phyloP scores from a whole-genome alignment of 2,113 vertebrate species.

The Balaenoptera acutorostrata region DNA sequence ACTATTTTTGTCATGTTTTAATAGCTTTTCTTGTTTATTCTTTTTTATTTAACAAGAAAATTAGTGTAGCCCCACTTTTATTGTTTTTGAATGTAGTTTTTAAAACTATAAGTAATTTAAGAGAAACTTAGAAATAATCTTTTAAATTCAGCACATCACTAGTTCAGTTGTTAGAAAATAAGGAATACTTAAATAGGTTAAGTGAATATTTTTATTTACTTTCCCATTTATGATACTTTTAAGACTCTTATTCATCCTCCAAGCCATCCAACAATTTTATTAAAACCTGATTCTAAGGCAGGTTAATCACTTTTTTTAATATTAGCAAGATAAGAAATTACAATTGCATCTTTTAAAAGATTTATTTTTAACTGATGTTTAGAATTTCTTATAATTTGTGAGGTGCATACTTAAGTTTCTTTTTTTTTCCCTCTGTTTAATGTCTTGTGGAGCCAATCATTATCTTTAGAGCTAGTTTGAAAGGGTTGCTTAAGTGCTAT shows the following conservation, averaged over 20 bases:
- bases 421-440: neutral
- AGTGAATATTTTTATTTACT: conserved; percentile 49
- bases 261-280: neutral
- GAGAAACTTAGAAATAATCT: conserved; percentile 9
- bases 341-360: neutral
- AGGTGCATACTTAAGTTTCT: neutral
- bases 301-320: neutral
- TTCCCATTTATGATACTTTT: neutral
- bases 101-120: neutral
- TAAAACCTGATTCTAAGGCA: neutral
- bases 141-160: neutral
- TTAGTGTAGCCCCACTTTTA: neutral
- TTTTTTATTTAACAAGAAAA: neutral
- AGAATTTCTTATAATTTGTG: neutral
- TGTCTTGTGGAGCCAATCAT: neutral
- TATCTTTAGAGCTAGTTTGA: neutral
- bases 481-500: neutral
- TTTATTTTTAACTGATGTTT: neutral
- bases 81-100: neutral
- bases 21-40: neutral
- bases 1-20: conserved; percentile 1
- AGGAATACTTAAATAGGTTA: neutral
- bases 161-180: conserved; percentile 24
- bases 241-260: neutral
- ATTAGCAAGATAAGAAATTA: neutral